Evolutionary conservation across 2,113 vertebrate genomes (phyloP).

Genomic region (Arenaria interpres): DNA sequence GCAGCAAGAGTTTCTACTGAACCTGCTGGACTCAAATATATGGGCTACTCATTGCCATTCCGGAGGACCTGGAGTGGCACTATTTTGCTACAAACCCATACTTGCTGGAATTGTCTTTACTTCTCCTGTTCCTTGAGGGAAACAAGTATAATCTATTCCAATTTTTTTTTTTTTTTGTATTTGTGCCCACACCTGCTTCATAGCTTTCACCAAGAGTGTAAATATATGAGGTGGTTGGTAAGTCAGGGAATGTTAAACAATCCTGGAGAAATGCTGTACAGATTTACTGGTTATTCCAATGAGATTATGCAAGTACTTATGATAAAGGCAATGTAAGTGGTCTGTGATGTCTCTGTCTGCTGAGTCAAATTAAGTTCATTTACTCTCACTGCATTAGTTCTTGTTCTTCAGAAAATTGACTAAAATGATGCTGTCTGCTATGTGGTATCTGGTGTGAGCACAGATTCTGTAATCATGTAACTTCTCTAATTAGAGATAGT

Average conservation of each 20-base stretch:
- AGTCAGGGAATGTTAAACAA: not conserved
- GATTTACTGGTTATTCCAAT: not conserved
- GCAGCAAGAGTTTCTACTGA: not conserved
- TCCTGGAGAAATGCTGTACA: not conserved
- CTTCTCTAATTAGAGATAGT: not conserved
- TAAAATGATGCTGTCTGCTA: not conserved
- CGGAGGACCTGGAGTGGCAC: not conserved
- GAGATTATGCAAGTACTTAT: not conserved
- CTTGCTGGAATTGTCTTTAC: not conserved
- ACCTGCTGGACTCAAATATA: not conserved
- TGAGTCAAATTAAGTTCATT: not conserved
- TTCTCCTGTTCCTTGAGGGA: not conserved
- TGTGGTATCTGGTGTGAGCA: not conserved
- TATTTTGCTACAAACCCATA: not conserved
- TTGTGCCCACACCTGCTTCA: not conserved
- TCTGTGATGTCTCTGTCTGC: not conserved
- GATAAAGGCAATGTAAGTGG: not conserved
- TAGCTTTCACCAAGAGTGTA: not conserved
- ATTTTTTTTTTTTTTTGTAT: rapidly evolving
- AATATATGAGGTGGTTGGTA: not conserved
- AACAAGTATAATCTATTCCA: not conserved
- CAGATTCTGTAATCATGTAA: not conserved
- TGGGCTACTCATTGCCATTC: not conserved
- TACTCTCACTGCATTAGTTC: not conserved
- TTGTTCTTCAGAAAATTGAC: not conserved